Evolutionary conservation across 2,797 vertebrate genomes (phyloP), one percentile per base, ranked within the genome.

Genomic region (Mionectes olivaceus): DNA sequence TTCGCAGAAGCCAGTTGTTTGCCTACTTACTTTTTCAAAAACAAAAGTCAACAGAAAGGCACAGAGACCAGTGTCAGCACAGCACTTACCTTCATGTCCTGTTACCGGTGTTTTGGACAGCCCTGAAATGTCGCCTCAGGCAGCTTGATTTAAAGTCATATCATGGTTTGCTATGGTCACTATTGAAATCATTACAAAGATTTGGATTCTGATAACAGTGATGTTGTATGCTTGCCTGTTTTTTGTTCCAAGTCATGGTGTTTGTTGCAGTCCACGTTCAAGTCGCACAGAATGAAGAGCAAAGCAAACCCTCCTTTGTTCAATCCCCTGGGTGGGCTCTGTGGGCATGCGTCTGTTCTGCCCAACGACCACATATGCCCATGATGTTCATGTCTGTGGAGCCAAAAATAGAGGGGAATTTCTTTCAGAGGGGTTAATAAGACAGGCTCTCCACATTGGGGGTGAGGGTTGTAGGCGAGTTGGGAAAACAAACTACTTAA

Each of bases 401-500:
- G n/a, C 19, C 70, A 78, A n/a, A 68, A 71, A 88, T 23, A 68
- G 8, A 24, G 28, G 28, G 28, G 7, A 3, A 18, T 87, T 83
- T 87, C 41, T 77, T 37, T 30, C 76, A 35, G 30, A 3, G 25
- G 16, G 78, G 60, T 82, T 90, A 92, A 94, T 77, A 67, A 67
- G 25, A 78, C 61, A 81, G 61, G 39, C 18, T 39, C 7, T 49
- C 63, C 56, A 65, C 22, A 22, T 1, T 15, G 23, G 19, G 27
- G 33, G 12, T 41, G 64, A 87, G 37, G 52, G 47, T 59, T 79
- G 33, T 27, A 61, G 67, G 60, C 69, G 73, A 82, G n/a, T 56
- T 55, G 37, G 49, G 70, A 87, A 94, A 95, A 96, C 93, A 97
- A 92, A 77, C 80, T 86, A 78, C 89, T 86, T 94, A 91, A 82